A percentile compares a stretch with the other conserved stretches of the same genome.
Evolutionary conservation across 30 jellyfish, hydroid and myxozoan species (phyloP).

Genomic region (Pelagia noctiluca): DNA sequence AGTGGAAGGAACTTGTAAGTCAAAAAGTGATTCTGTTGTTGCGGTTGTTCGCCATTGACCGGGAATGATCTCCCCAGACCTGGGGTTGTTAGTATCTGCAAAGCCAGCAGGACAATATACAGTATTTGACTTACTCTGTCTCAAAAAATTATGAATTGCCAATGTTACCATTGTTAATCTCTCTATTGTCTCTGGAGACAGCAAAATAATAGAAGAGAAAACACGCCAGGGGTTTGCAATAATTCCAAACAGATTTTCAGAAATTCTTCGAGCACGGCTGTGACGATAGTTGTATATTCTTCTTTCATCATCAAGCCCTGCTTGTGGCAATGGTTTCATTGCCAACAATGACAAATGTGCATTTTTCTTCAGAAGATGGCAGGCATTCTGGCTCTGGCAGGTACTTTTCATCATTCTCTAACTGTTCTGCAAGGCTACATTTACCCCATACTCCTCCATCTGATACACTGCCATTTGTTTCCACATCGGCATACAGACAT

Average conservation of each 20-base stretch:
- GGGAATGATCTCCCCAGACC: slow-evolving; percentile 22
- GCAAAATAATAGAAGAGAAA: slow-evolving; percentile 19
- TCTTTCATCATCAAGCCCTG: slow-evolving; percentile 39
- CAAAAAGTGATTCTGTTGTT: slow-evolving; percentile 45
- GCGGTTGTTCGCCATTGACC: slow-evolving; percentile 30
- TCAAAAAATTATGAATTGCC: slow-evolving; percentile 27
- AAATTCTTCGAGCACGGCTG: slow-evolving; percentile 51
- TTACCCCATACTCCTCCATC: slow-evolving; percentile 60
- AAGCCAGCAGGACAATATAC: slow-evolving; percentile 39
- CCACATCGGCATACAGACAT: slow-evolving; percentile 60
- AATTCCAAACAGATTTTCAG: slow-evolving; percentile 54
- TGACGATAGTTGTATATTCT: slow-evolving; percentile 43
- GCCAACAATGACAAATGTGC: slow-evolving; percentile 1
- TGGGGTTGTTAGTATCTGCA: neutral
- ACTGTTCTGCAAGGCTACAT: slow-evolving; percentile 13
- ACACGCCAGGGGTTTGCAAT: slow-evolving; percentile 62
- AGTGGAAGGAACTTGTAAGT: slow-evolving; percentile 30
- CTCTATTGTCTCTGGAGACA: slow-evolving; percentile 36
- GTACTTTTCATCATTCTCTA: slow-evolving; percentile 15
- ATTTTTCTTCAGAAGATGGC: slow-evolving; percentile 3
- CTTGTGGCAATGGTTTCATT: slow-evolving; percentile 49
- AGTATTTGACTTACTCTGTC: slow-evolving; percentile 23
- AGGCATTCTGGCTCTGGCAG: slow-evolving; percentile 30
- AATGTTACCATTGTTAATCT: slow-evolving; percentile 26
- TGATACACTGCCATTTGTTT: slow-evolving; percentile 60